Percentiles rank a stretch among this genome's conserved stretches.
These are phyloP conservation scores for Andricus grossulariae DNA, from an alignment of 1,140 invertebrate species.

Conservation along the genomic window DNA sequence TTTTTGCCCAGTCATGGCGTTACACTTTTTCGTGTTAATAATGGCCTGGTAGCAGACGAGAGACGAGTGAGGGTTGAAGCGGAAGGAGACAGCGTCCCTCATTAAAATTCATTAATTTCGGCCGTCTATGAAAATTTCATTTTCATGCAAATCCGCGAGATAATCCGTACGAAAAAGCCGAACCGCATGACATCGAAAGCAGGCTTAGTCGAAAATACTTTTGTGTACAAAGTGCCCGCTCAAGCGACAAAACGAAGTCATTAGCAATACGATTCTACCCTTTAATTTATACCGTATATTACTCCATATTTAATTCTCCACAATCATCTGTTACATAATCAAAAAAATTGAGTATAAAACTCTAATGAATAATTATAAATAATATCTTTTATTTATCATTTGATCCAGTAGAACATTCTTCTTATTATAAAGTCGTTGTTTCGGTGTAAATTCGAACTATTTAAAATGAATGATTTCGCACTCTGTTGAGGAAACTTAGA, in stretches of 20 bases:
- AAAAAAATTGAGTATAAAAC: neutral
- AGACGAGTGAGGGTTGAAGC: slow-evolving; percentile 45
- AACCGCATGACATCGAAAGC: slow-evolving; percentile 35
- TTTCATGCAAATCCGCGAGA: slow-evolving; percentile 72
- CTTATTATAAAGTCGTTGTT: too few relatives aligned
- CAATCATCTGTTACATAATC: neutral
- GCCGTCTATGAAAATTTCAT: slow-evolving; percentile 72
- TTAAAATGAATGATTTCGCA: too few relatives aligned
- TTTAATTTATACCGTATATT: neutral
- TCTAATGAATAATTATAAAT: too few relatives aligned
- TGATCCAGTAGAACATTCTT: too few relatives aligned
- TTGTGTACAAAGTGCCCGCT: slow-evolving; percentile 29
- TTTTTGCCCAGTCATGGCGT: slow-evolving; percentile 51
- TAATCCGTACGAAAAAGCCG: slow-evolving; percentile 61
- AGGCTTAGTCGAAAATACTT: slow-evolving; percentile 33
- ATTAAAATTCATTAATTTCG: slow-evolving; percentile 76
- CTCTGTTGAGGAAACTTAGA: too few relatives aligned
- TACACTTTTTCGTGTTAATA: slow-evolving; percentile 53
- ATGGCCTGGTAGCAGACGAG: slow-evolving; percentile 52
- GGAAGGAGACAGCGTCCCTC: slow-evolving; percentile 56
- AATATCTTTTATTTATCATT: too few relatives aligned
- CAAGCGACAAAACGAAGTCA: slow-evolving; percentile 22
- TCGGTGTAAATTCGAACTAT: too few relatives aligned
- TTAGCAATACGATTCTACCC: neutral
- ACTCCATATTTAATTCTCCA: neutral